These are phyloP conservation scores for Gambelia wislizenii DNA, from an alignment of 2,797 vertebrate species.

Conservation along the genomic window DNA sequence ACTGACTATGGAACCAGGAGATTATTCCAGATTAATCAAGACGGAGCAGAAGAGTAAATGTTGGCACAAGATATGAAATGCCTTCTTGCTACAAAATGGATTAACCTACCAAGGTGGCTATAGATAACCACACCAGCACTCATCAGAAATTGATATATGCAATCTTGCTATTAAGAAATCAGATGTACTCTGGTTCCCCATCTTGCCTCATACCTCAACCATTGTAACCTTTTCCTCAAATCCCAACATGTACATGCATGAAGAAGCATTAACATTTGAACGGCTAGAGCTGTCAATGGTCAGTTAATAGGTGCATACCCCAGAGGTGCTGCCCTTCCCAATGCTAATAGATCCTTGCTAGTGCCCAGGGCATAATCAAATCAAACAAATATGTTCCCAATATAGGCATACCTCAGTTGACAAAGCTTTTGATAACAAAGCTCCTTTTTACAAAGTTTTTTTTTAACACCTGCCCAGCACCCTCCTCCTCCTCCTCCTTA, in stretches of 20 bases:
- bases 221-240: not conserved
- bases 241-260: not conserved
- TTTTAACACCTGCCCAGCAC: no score
- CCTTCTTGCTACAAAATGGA: not conserved
- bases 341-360: not conserved
- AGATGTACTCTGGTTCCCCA: not conserved
- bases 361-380: not conserved
- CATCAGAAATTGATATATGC: not conserved
- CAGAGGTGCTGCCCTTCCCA: not conserved
- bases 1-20: not conserved
- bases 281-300: not conserved
- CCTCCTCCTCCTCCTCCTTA: no score
- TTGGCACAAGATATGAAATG: not conserved
- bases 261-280: not conserved
- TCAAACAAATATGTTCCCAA: not conserved
- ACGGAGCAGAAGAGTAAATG: not conserved
- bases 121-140: not conserved
- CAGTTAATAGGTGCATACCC: not conserved
- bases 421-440: no score
- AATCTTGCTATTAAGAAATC: not conserved
- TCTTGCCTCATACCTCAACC: not conserved
- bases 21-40: not conserved
- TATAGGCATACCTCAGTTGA: not conserved
- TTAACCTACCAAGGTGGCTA: not conserved
- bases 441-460: no score